A percentile compares a stretch with the other conserved stretches of the same genome.
Evolutionary conservation across 1,140 invertebrate species (phyloP).

Genomic region (Temnothorax nylanderi): DNA sequence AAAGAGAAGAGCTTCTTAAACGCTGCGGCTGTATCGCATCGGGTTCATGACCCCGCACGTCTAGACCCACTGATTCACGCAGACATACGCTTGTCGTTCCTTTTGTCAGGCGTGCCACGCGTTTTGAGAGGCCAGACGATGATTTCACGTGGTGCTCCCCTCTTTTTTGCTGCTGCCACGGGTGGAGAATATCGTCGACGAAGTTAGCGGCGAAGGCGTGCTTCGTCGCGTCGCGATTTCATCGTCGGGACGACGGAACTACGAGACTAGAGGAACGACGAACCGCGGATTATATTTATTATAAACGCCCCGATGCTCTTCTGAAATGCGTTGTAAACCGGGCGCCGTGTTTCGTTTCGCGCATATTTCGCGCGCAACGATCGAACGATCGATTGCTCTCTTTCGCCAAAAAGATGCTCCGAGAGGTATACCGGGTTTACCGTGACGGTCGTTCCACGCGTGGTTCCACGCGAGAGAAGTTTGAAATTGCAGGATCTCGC

Average conservation of each 20-base stretch:
- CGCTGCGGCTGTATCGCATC: conserved; percentile 73
- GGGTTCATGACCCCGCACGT: conserved; percentile 76
- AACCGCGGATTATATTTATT: conserved; percentile 41
- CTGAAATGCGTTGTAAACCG: background rate
- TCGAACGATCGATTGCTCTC: background rate
- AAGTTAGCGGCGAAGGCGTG: conserved; percentile 54
- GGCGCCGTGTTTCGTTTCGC: background rate
- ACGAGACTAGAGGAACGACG: background rate
- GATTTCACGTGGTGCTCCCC: conserved; percentile 70
- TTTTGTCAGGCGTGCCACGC: conserved; percentile 72
- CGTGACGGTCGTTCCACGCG: background rate
- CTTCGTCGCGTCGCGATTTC: conserved; percentile 9
- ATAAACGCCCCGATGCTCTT: background rate
- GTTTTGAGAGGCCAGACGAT: conserved; percentile 74
- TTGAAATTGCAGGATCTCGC: conserved; percentile 66
- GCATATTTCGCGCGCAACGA: background rate
- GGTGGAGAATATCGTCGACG: conserved; percentile 63
- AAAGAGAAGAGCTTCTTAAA: conserved; percentile 64
- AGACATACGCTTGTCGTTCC: conserved; percentile 55
- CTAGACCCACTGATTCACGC: conserved; percentile 78
- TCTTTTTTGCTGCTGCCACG: conserved; percentile 49
- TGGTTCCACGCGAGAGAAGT: conserved; percentile 8
- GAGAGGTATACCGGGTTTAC: background rate
- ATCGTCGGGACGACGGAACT: background rate
- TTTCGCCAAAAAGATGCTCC: background rate